Base-by-base conservation (phyloP, 2,113 vertebrate genomes). In the Rutilus rutilus region DNA sequence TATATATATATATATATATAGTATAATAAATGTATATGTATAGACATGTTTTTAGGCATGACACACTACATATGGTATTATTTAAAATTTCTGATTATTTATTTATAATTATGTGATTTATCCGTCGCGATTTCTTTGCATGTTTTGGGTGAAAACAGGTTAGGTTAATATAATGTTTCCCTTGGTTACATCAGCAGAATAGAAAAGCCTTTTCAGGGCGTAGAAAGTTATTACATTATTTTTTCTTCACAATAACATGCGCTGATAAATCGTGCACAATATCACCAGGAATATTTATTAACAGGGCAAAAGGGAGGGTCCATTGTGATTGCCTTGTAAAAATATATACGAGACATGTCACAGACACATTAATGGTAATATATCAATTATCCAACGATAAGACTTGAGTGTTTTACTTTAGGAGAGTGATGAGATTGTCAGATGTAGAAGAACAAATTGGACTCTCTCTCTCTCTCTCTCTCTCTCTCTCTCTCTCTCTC, bases 351-450 rank as follows among this genome's bases (percentile, higher is more conserved):
- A 27, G 23, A 33, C 19, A 67, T 33, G 4, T 30, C 33, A 77
- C 25, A 77, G 14, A 54, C 45, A 67, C 62, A 7, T 86, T 9
- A 27, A 50, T n/a, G 47, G 8, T 88, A 47, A 84, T 47, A 27
- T 59, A 83, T 81, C 47, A 83, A 74, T 86, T 78, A 85, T 59
- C 71, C 25, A n/a, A 47, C 45, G 27, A 74, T 19, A 27, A 69
- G 60, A 73, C n/a, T 12, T 21, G 12, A n/a, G 59, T 65, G n/a
- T 83, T 80, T 64, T 67, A 23, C 57, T 65, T 7, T n/a, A 30
- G 57, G 57, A 75, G 80, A 27, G 33, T n/a, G 82, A 76, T 82
- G 87, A 83, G 78, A 42, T 62, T 19, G 78, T 86, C 74, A 80
- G n/a, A 54, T 39, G n/a, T 59, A 52, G 42, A 21, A 79, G 50